Conservation (phyloP, 2,797 vertebrate genomes). For the Syncerus caffer region DNA sequence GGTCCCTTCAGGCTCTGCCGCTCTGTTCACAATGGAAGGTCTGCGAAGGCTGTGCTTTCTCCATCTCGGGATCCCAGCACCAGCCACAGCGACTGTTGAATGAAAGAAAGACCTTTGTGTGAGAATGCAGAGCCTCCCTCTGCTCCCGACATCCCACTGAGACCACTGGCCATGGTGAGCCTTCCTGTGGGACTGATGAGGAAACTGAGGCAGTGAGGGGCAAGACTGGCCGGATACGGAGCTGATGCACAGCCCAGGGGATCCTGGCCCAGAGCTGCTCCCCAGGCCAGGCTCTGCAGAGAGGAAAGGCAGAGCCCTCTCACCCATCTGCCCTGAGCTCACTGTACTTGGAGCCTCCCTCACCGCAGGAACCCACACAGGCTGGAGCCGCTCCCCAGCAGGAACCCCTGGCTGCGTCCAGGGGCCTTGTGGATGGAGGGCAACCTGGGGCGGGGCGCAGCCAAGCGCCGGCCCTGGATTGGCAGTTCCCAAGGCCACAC, state of each 20-base stretch:
- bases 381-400: fast-evolving
- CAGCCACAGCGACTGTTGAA: background rate
- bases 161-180: fast-evolving
- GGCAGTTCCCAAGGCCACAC: background rate
- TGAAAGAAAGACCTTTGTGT: fast-evolving
- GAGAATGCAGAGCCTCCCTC: background rate
- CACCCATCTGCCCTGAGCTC: background rate
- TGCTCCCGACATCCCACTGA: fast-evolving
- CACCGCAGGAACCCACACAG: fast-evolving
- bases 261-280: background rate
- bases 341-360: background rate
- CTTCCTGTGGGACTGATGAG: background rate
- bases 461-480: background rate
- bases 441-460: fast-evolving
- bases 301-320: background rate
- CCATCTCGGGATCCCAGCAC: background rate
- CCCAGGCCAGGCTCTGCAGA: fast-evolving
- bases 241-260: no score
- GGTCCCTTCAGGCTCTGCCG: fast-evolving
- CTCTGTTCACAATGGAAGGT: fast-evolving
- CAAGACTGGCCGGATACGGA: fast-evolving
- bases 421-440: fast-evolving
- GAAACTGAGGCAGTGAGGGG: background rate
- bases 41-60: fast-evolving
- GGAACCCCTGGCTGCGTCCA: fast-evolving